These are phyloP conservation scores for Epizoanthus illoricatus DNA, from an alignment of 92 coral and sea anemone species.

Conservation along the genomic window DNA sequence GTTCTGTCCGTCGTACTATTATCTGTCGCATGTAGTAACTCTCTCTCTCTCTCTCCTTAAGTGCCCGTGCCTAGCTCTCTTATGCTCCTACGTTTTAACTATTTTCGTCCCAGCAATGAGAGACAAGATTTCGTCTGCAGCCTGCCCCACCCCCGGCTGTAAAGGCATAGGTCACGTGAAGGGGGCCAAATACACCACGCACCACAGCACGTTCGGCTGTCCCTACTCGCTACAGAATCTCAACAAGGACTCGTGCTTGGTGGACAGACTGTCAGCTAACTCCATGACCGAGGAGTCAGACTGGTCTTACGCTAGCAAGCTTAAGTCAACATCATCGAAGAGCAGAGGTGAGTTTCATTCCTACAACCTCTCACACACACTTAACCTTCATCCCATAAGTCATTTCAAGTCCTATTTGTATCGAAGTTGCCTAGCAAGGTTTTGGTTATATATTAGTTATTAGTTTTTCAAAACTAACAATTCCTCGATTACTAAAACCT, in stretches of 20 bases:
- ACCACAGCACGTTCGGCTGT: slow-evolving; percentile 98
- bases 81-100: not conserved
- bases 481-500: no score
- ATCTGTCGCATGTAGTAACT: not conserved
- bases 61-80: not conserved
- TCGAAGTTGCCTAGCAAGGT: no score
- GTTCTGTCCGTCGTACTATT: no score
- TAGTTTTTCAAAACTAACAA: no score
- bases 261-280: slow-evolving; percentile 94
- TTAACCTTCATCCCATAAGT: not conserved
- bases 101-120: slow-evolving; percentile 63
- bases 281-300: slow-evolving; percentile 99
- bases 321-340: slow-evolving; percentile 54
- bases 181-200: slow-evolving; percentile 98
- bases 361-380: not conserved
- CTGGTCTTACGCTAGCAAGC: slow-evolving; percentile 92
- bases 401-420: not conserved
- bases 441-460: no score
- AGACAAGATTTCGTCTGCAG: slow-evolving; percentile 93
- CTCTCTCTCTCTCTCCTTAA: not conserved
- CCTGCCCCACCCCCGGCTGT: slow-evolving; percentile 99
- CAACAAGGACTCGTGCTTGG: slow-evolving; percentile 97
- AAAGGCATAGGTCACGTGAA: slow-evolving; percentile 99
- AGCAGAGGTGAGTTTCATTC: slow-evolving; percentile 41
- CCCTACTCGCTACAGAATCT: slow-evolving; percentile 97